Evolutionary conservation across 1,140 invertebrate species (phyloP).

Genomic region (Pseudomyrmex gracilis): DNA sequence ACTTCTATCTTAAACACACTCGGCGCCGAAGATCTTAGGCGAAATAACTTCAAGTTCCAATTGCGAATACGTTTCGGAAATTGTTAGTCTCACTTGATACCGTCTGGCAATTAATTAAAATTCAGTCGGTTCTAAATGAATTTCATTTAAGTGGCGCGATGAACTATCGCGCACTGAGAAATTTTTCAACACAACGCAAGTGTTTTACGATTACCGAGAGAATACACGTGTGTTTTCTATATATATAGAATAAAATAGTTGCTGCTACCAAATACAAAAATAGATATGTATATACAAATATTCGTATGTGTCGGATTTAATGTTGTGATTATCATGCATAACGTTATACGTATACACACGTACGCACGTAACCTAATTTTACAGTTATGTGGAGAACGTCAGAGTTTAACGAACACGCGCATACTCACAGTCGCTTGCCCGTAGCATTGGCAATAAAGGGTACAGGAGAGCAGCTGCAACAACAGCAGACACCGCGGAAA

Average conservation of each 20-base stretch:
- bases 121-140: not conserved
- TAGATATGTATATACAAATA: no score
- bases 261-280: not conserved
- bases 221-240: not conserved
- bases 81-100: not conserved
- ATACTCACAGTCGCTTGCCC: not conserved
- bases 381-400: not conserved
- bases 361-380: not conserved
- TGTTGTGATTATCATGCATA: no score
- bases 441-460: slow-evolving; percentile 4
- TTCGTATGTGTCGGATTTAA: no score
- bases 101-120: not conserved
- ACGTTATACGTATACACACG: no score
- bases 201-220: not conserved
- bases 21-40: not conserved
- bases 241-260: no score
- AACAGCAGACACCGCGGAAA: slow-evolving; percentile 27
- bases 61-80: not conserved
- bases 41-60: slow-evolving; percentile 4
- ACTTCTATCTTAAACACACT: slow-evolving; percentile 33
- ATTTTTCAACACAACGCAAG: not conserved
- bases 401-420: slow-evolving; percentile 40
- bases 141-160: not conserved
- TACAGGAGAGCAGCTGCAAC: slow-evolving; percentile 4
- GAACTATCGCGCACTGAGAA: not conserved